Conservation (phyloP, 2,113 vertebrate species). For the Passer domesticus region DNA sequence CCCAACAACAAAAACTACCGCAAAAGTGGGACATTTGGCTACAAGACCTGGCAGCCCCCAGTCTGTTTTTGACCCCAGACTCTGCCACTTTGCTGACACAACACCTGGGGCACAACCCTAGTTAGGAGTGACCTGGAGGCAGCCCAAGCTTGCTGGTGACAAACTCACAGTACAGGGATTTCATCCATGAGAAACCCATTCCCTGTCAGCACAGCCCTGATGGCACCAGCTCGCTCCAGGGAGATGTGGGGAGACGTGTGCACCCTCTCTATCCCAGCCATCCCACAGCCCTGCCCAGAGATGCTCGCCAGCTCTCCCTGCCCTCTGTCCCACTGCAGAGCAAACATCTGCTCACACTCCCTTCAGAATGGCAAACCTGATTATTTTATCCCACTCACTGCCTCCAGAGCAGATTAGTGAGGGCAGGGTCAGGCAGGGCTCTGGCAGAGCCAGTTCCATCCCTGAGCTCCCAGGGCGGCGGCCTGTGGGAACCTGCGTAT, state of each 20-base stretch:
- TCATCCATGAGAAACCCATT: not conserved
- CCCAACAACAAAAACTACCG: not conserved
- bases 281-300: not conserved
- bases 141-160: not conserved
- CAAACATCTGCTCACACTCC: not conserved
- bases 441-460: not conserved
- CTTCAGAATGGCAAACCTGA: not conserved
- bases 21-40: not conserved
- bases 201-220: not conserved
- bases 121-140: rapidly evolving
- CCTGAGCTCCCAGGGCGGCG: not conserved
- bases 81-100: not conserved
- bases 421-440: not conserved
- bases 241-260: rapidly evolving
- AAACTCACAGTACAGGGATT: not conserved
- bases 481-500: not conserved
- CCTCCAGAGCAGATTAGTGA: not conserved
- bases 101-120: not conserved
- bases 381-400: not conserved
- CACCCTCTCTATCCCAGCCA: not conserved
- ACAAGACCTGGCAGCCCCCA: rapidly evolving
- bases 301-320: not conserved
- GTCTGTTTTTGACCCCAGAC: not conserved
- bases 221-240: rapidly evolving
- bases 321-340: not conserved